phyloP scores from a whole-genome alignment of 2,797 vertebrate genomes.

The Arnoldichthys spilopterus region DNA sequence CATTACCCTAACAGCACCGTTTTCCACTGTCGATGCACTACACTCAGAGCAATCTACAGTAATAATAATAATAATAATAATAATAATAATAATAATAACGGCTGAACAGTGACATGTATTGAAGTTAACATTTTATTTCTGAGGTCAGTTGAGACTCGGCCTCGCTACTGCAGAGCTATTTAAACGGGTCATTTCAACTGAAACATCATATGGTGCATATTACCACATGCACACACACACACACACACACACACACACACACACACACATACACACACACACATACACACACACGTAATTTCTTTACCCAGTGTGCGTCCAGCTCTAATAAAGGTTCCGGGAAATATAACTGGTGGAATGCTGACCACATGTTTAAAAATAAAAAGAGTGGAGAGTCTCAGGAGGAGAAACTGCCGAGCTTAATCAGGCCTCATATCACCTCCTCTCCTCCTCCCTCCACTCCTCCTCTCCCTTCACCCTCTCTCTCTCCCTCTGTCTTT shows the following conservation, averaged over 20 bases:
- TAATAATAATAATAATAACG: slow-evolving; percentile 1
- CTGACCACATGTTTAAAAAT: slow-evolving; percentile 83
- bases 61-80: slow-evolving; percentile 11
- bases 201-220: slow-evolving; percentile 54
- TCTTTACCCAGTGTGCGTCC: slow-evolving; percentile 73
- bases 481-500: not conserved
- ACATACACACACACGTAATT: slow-evolving; percentile 18
- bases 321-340: slow-evolving; percentile 83
- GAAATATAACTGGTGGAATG: slow-evolving; percentile 81
- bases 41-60: not conserved
- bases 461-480: not conserved
- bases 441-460: slow-evolving; percentile 16
- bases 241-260: slow-evolving; percentile 28
- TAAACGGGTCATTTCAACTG: slow-evolving; percentile 32
- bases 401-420: slow-evolving; percentile 78
- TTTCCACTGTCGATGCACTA: not conserved
- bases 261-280: not conserved
- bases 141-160: not conserved
- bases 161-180: slow-evolving; percentile 4
- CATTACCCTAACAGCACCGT: not conserved
- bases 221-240: slow-evolving; percentile 30
- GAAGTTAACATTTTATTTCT: not conserved
- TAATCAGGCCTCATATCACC: slow-evolving; percentile 80
- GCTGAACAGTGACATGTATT: slow-evolving; percentile 2
- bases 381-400: slow-evolving; percentile 81